Conservation (phyloP, 2,888 invertebrate species). For the Phalera bucephala region DNA sequence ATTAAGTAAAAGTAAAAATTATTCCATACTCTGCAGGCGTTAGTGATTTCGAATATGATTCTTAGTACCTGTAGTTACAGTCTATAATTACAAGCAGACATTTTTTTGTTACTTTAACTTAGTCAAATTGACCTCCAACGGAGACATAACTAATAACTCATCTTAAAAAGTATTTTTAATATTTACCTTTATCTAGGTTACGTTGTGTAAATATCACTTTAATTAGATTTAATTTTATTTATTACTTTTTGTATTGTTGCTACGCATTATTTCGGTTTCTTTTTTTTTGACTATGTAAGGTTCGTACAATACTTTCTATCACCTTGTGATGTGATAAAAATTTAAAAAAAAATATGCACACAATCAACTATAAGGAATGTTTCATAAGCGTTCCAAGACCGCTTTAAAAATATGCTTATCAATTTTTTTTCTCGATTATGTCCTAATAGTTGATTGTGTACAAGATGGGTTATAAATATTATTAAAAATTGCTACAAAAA, state of each 20-base stretch:
- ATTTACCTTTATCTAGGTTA: constrained; percentile 31
- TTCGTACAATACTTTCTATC: constrained; percentile 1
- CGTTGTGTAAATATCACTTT: constrained; percentile 41
- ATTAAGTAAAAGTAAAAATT: too few relatives aligned
- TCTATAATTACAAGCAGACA: background rate
- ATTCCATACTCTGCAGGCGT: too few relatives aligned
- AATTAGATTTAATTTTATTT: constrained; percentile 43
- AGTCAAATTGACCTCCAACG: constrained; percentile 16
- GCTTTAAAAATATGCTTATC: too few relatives aligned
- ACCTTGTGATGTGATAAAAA: too few relatives aligned
- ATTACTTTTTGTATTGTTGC: constrained; percentile 44
- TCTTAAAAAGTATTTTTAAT: constrained; percentile 30
- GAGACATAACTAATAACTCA: constrained; percentile 29
- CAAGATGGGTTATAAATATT: too few relatives aligned
- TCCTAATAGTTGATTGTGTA: too few relatives aligned
- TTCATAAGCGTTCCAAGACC: too few relatives aligned
- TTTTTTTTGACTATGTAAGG: constrained; percentile 11
- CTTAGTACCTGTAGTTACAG: constrained; percentile 3
- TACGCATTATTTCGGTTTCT: constrained; percentile 29
- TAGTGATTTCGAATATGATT: too few relatives aligned
- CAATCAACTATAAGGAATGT: too few relatives aligned
- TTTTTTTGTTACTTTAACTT: background rate
- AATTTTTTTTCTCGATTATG: too few relatives aligned
- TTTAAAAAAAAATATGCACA: too few relatives aligned
- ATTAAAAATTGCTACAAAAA: too few relatives aligned